A percentile compares a stretch with the other conserved stretches of the same genome.
Conservation (phyloP, 2,888 invertebrate genomes). For the Eutolmus rufibarbis region DNA sequence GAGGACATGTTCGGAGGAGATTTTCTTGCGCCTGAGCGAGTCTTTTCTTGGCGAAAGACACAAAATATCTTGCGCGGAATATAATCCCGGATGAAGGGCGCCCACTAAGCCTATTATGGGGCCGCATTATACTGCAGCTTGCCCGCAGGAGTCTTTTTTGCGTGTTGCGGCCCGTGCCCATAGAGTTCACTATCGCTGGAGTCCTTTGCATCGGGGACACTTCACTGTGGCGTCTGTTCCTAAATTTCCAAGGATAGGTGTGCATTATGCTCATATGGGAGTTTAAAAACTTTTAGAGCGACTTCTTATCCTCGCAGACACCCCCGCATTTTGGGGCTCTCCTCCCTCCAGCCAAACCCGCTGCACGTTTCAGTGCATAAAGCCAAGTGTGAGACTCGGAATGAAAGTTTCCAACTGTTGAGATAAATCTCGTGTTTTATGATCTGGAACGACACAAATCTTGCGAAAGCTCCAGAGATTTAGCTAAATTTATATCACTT, state of each 20-base stretch:
- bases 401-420: slow-evolving; percentile 45
- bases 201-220: neutral
- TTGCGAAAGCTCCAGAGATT: slow-evolving; percentile 45
- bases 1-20: neutral
- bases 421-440: slow-evolving; percentile 49
- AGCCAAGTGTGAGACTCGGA: slow-evolving; percentile 46
- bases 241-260: slow-evolving; percentile 29
- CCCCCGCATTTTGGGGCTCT: neutral
- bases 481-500: slow-evolving; percentile 42
- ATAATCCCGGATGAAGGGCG: neutral
- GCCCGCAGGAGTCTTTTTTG: neutral
- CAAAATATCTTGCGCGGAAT: neutral
- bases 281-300: slow-evolving; percentile 9
- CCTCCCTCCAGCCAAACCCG: neutral
- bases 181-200: neutral
- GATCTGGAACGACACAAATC: slow-evolving; percentile 49
- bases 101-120: slow-evolving; percentile 14
- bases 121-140: neutral
- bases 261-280: slow-evolving; percentile 10
- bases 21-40: neutral
- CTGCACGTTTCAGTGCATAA: slow-evolving; percentile 45
- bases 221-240: neutral
- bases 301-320: neutral
- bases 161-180: neutral
- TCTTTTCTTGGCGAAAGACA: neutral